phyloP scores from a whole-genome alignment of 2,888 invertebrate species.

The Ctenicera cuprea region DNA sequence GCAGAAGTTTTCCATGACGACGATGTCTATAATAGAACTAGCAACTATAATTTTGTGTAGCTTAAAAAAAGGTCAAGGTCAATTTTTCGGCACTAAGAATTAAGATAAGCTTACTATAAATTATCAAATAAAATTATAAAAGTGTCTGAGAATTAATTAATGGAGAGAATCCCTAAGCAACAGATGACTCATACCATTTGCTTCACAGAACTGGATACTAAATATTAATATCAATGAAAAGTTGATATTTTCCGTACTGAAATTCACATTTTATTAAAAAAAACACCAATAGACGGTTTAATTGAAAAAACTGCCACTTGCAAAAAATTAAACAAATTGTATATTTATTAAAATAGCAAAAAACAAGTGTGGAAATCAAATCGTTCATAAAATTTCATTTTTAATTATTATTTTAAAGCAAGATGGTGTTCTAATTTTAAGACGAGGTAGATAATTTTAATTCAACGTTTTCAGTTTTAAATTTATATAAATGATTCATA shows the following conservation, averaged over 20 bases:
- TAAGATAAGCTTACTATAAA: constrained; percentile 43
- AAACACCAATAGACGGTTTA: too few species aligned
- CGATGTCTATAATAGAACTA: neutral
- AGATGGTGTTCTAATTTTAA: too few species aligned
- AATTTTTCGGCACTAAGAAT: constrained; percentile 15
- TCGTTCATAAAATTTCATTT: too few species aligned
- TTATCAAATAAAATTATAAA: constrained; percentile 25
- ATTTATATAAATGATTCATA: too few species aligned
- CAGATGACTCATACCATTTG: constrained; percentile 34
- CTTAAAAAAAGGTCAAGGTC: constrained; percentile 42
- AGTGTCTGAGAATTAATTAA: constrained; percentile 11
- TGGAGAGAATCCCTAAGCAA: constrained; percentile 23
- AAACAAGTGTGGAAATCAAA: too few species aligned
- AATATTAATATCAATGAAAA: constrained; percentile 1
- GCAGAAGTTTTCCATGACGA: constrained; percentile 38
- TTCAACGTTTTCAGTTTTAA: too few species aligned
- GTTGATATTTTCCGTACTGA: constrained; percentile 8
- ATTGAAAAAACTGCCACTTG: too few species aligned
- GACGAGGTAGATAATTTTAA: too few species aligned
- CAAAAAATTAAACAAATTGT: too few species aligned
- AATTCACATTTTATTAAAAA: too few species aligned
- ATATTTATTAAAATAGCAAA: too few species aligned
- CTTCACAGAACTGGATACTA: neutral
- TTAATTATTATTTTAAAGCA: too few species aligned
- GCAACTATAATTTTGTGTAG: neutral